Evolutionary conservation across 2,113 vertebrate genomes (phyloP).

Genomic region (Salvelinus fontinalis): DNA sequence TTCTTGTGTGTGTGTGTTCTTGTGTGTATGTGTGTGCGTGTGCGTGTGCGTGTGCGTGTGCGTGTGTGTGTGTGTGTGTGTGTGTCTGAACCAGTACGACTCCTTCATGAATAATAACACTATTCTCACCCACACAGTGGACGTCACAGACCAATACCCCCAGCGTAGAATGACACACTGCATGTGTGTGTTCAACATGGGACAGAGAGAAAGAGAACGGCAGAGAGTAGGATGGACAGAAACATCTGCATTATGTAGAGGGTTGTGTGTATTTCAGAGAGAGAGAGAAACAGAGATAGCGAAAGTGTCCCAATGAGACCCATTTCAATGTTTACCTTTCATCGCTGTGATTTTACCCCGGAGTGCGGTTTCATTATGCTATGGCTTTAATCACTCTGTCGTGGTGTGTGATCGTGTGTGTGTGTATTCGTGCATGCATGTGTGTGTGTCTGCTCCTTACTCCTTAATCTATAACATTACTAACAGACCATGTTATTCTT

Average conservation of each 20-base stretch:
- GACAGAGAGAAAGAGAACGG: neutral
- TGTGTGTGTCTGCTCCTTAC: neutral
- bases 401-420: neutral
- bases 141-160: constrained; percentile 40
- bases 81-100: constrained; percentile 5
- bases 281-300: too few species aligned
- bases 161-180: neutral
- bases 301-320: too few species aligned
- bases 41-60: neutral
- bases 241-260: neutral
- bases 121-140: constrained; percentile 33
- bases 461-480: too few species aligned
- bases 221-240: too few species aligned
- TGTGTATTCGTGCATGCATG: neutral
- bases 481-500: neutral
- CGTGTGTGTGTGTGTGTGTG: constrained; percentile 8
- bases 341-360: too few species aligned
- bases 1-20: neutral
- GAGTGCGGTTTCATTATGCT: too few species aligned
- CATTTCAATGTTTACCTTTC: too few species aligned
- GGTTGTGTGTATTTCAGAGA: too few species aligned
- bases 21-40: neutral
- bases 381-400: neutral
- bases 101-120: constrained; percentile 59
- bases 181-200: neutral